Evolutionary conservation across 2,113 vertebrate genomes (phyloP), one percentile per base, ranked within the genome.

Genomic region (Nycticorax nycticorax): DNA sequence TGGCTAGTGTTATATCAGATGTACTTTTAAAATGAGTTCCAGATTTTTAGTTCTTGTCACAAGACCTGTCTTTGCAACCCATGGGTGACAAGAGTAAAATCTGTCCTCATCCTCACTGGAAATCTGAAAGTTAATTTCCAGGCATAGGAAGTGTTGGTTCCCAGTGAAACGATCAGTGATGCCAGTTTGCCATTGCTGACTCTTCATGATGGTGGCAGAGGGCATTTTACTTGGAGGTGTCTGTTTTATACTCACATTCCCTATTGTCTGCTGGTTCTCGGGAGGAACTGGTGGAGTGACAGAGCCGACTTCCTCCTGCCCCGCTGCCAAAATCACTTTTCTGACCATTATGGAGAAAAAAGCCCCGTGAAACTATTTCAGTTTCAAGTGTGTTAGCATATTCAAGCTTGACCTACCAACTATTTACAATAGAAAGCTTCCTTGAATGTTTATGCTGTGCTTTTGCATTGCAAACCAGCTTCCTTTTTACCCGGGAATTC

Each of bases 41-140:
- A 55, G 63, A 47, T 92, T 93, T 85, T 85, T 41, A 89, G 24
- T 50, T 85, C 92, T 93, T 82, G 87, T 86, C 78, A 94, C 53
- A 94, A 80, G 66, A 91, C 95, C 91, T 97, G 89, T 80, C 92
- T 96, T 85, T 94, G 90, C 74, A 93, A 84, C 50, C 88, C 66
- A 33, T 92, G 96, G 27, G 33, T 94, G 63, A 88, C 53, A 94
- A 94, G 80, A 68, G 77, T 93, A 88, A 96, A 98, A 97, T 97
- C 96, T 79, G 89, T 97, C 86, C 76, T 96, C 22, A 11, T 97
- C 67, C 92, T 96, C 78, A 91, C 86, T 85, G 94, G 93, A 95
- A 97, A 97, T 89, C 89, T 96, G 96, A 97, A 98, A 97, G 85
- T 97, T 97, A 92, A 96, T 97, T 97, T 91, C 84, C 91, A 88